Base-by-base conservation (phyloP, 2,888 invertebrate species). In the Anthophora plumipes region DNA sequence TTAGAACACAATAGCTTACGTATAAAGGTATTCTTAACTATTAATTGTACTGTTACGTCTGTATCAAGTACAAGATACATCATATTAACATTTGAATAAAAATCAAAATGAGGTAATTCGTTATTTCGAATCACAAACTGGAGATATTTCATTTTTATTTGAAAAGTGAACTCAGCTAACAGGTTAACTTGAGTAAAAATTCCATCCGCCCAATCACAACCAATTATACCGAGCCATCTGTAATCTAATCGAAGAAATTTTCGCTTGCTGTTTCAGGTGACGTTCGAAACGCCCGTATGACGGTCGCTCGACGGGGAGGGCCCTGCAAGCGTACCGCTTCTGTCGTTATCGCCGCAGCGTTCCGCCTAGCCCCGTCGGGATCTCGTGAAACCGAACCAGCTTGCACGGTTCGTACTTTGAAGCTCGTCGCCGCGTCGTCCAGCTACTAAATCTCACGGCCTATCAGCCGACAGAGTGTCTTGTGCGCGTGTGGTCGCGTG, bases 271-370 rank as follows among this genome's bases (percentile, higher is more conserved):
- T 91, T 90, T 0, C 84, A 92, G 90, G 92, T 92, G 74, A 92
- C 92, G n/a, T 92, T 92, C 80, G 92, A 92, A 83, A 92, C 92
- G 76, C 92, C 92, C 22, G 92, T 92, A 92, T 92, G 92, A 92
- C 92, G 91, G 82, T 92, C 91, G 90, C 90, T 90, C 84, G 90
- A 91, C 91, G 92, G 91, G 91, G 91, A 92, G 84, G 92, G 91
- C 85, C 90, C 91, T 82, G 91, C 91, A 64, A 91, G 91, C 86
- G 91, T 91, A 79, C 91, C 92, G 68, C 88, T 91, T 25, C 89
- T 92, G 25, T 89, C 91, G 64, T 80, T 92, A 74, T 91, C 92
- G 80, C 91, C 91, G 73, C 90, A 91, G 79, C 92, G 90, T 80
- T 84, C 85, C 74, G 91, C 91, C 91, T 91, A 91, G 88, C 91